phyloP scores from a whole-genome alignment of 2,113 vertebrate species.

The Pteronura brasiliensis region DNA sequence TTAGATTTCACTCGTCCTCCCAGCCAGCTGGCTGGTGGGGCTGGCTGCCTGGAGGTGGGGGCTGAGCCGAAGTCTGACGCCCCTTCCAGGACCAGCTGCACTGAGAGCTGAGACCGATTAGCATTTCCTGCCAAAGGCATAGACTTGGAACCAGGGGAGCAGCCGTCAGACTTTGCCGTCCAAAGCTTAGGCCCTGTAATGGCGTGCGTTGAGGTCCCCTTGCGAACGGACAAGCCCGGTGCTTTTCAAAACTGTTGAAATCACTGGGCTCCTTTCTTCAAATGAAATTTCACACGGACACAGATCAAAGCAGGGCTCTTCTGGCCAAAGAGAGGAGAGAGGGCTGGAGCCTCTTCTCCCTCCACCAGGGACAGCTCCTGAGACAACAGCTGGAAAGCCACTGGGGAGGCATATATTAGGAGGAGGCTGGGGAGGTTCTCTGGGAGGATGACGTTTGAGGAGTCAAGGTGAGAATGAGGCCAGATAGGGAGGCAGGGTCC shows the following conservation, averaged over 20 bases:
- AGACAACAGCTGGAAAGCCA: background rate
- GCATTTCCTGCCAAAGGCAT: background rate
- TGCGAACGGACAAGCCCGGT: background rate
- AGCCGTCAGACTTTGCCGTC: background rate
- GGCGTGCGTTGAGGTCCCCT: background rate
- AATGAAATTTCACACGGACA: background rate
- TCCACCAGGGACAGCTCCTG: background rate
- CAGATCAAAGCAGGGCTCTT: background rate
- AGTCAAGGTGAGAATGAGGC: background rate
- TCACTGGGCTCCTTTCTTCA: background rate
- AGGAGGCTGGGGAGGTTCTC: background rate
- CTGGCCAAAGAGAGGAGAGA: background rate
- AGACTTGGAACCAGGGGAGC: background rate
- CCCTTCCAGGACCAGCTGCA: background rate
- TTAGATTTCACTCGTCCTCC: background rate
- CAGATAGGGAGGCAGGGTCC: background rate
- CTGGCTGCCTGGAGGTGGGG: background rate
- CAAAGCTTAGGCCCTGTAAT: background rate
- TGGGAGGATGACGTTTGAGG: background rate
- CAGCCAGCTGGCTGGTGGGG: background rate
- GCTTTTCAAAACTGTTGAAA: background rate
- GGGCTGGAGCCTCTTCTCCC: background rate
- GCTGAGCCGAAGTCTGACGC: background rate
- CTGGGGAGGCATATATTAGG: background rate
- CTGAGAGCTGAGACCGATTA: background rate